phyloP scores from a whole-genome alignment of 2,797 vertebrate species.

The Typhlichthys subterraneus region DNA sequence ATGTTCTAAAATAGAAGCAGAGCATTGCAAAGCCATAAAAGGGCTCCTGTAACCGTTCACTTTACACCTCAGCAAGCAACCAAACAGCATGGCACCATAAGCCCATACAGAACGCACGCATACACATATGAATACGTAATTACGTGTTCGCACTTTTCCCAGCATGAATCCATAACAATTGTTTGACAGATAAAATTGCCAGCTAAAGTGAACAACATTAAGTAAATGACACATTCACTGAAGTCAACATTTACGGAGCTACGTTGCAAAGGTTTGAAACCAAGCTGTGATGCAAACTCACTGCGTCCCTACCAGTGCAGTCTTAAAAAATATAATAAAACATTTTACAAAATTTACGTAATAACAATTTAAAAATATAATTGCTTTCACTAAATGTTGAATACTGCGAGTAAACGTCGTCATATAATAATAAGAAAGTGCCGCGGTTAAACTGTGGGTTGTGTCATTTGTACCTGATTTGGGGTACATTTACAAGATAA shows the following conservation, averaged over 20 bases:
- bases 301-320: too few relatives aligned
- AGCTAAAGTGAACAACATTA: background rate
- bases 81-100: slow-evolving; percentile 21
- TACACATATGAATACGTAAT: background rate
- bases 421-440: too few relatives aligned
- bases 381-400: too few relatives aligned
- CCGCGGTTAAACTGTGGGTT: background rate
- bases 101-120: slow-evolving; percentile 2
- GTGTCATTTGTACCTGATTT: background rate
- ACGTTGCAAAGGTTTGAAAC: too few relatives aligned
- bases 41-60: slow-evolving; percentile 34
- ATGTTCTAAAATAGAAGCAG: slow-evolving; percentile 61
- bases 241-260: too few relatives aligned
- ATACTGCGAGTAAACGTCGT: too few relatives aligned
- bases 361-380: too few relatives aligned
- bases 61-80: slow-evolving; percentile 21
- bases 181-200: background rate
- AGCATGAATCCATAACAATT: background rate
- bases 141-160: background rate
- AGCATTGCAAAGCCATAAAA: slow-evolving; percentile 47
- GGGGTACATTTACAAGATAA: background rate
- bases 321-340: too few relatives aligned
- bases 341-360: too few relatives aligned
- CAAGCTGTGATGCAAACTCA: too few relatives aligned
- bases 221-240: background rate